Percentiles rank a stretch among this genome's conserved stretches.
phyloP scores from a whole-genome alignment of 2,888 invertebrate species.

The Octodonta nipae region DNA sequence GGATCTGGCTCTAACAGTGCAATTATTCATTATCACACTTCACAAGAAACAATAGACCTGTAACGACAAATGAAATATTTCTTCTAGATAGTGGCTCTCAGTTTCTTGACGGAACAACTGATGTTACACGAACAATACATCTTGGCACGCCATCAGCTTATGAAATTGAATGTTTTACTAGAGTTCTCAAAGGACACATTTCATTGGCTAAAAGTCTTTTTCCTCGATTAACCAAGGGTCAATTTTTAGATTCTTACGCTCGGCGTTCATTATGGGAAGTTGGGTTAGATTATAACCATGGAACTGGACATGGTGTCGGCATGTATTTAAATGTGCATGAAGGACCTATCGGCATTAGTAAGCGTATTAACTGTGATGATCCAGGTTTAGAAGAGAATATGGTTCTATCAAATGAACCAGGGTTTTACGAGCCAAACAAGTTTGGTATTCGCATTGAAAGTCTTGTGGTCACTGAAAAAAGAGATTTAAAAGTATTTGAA shows the following conservation, averaged over 20 bases:
- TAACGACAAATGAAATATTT: conserved; percentile 67
- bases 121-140: conserved; percentile 84
- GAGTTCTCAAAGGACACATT: conserved; percentile 83
- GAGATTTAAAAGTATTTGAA: too few species aligned
- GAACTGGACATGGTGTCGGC: conserved; percentile 91
- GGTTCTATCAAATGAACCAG: conserved; percentile 81
- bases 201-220: not conserved
- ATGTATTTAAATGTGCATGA: conserved; percentile 88
- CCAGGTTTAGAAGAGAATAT: conserved; percentile 66
- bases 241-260: conserved; percentile 68
- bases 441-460: conserved; percentile 89
- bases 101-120: conserved; percentile 85
- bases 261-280: conserved; percentile 72
- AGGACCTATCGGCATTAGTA: conserved; percentile 70
- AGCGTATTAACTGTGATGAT: conserved; percentile 56
- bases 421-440: conserved; percentile 78
- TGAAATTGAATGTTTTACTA: conserved; percentile 72
- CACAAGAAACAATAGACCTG: conserved; percentile 55
- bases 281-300: conserved; percentile 83
- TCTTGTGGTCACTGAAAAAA: too few species aligned
- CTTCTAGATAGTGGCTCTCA: conserved; percentile 86
- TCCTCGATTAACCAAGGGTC: not conserved
- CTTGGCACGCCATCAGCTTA: conserved; percentile 62
- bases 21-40: conserved; percentile 85
- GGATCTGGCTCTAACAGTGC: conserved; percentile 85